These are phyloP conservation scores for Thinocorus orbignyianus DNA, from an alignment of 2,113 vertebrate species.

Conservation along the genomic window DNA sequence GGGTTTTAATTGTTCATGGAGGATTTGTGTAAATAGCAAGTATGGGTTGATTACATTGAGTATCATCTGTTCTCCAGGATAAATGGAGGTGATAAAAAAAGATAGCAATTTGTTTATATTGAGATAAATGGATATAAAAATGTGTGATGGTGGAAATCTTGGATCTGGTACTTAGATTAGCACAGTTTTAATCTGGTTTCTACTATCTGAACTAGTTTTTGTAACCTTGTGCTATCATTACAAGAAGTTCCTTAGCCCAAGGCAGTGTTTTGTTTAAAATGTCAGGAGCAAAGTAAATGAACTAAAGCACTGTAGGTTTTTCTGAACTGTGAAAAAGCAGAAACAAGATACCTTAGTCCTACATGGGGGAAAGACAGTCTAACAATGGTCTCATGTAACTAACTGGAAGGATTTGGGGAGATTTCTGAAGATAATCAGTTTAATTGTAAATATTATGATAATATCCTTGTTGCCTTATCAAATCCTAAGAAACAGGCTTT, in stretches of 20 bases:
- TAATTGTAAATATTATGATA: background rate
- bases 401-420: background rate
- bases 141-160: background rate
- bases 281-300: slow-evolving; percentile 8
- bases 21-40: background rate
- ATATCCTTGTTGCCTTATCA: slow-evolving; percentile 9
- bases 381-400: background rate
- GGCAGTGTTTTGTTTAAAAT: slow-evolving; percentile 37
- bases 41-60: background rate
- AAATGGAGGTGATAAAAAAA: background rate
- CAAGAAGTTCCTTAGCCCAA: slow-evolving; percentile 2
- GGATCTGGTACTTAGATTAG: background rate
- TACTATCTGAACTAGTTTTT: slow-evolving; percentile 23
- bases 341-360: background rate
- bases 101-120: background rate
- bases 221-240: background rate
- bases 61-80: background rate
- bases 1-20: accelerated
- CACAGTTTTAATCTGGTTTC: background rate
- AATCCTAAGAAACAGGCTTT: background rate
- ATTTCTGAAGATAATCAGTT: slow-evolving; percentile 14
- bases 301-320: background rate
- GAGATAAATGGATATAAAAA: background rate
- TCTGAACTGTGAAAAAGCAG: background rate
- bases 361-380: background rate